phyloP scores from a whole-genome alignment of 1,140 invertebrate genomes.

The Aphaenogaster floridana region DNA sequence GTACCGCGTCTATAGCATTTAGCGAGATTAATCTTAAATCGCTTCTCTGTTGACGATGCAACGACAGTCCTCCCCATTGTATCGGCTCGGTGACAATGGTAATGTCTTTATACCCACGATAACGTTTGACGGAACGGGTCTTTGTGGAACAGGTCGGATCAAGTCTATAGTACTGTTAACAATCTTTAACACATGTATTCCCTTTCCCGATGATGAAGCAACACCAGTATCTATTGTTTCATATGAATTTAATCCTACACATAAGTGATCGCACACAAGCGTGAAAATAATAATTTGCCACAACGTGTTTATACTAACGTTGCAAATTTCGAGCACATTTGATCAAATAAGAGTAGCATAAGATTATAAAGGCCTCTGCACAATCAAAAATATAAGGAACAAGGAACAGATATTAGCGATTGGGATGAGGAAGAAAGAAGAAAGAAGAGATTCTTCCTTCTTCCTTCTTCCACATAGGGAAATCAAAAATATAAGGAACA shows the following conservation, averaged over 20 bases:
- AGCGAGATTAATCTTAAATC: background rate
- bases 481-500: too few species aligned
- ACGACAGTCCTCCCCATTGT: background rate
- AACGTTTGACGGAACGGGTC: background rate
- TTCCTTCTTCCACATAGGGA: too few species aligned
- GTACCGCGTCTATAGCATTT: background rate
- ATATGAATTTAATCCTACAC: background rate
- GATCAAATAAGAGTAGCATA: background rate
- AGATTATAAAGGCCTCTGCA: background rate
- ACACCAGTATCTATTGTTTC: background rate
- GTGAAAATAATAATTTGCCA: background rate
- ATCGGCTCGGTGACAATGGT: background rate
- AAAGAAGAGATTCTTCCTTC: too few species aligned
- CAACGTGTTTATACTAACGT: background rate
- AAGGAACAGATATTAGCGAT: too few species aligned
- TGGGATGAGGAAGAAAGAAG: too few species aligned
- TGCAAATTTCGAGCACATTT: background rate
- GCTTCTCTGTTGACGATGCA: background rate
- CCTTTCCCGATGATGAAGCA: background rate
- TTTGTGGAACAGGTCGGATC: conserved; percentile 4
- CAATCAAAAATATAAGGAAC: too few species aligned
- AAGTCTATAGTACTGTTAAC: conserved; percentile 11
- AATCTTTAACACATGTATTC: background rate
- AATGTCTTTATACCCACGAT: conserved; percentile 2
- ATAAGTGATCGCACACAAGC: background rate